Evolutionary conservation across 2,113 vertebrate species (phyloP).

Genomic region (Manacus vitellinus): DNA sequence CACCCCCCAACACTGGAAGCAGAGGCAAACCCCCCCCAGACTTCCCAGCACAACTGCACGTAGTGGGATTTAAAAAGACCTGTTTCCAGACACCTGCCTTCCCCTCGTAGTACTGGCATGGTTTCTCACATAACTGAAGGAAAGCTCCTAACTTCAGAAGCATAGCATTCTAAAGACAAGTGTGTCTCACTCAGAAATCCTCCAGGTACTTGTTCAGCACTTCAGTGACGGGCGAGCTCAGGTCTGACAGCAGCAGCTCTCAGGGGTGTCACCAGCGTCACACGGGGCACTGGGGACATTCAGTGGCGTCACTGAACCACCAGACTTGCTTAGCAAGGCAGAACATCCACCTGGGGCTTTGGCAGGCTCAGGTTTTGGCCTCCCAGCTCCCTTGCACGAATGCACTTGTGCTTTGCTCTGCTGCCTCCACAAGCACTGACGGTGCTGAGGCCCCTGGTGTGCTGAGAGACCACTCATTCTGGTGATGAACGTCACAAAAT

Average conservation of each 20-base stretch:
- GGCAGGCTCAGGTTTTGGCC: neutral
- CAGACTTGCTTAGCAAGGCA: neutral
- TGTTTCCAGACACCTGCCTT: neutral
- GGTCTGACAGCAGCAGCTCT: neutral
- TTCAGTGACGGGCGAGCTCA: neutral
- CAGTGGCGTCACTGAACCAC: neutral
- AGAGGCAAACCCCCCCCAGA: neutral
- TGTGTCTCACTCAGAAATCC: neutral
- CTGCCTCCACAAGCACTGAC: neutral
- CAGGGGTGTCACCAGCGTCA: neutral
- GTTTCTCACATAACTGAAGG: neutral
- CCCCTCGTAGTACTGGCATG: accelerated
- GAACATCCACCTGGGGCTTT: neutral
- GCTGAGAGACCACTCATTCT: neutral
- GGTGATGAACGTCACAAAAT: neutral
- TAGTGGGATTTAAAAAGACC: accelerated
- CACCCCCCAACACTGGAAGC: too few relatives aligned
- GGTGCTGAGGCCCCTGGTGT: neutral
- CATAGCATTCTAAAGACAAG: neutral
- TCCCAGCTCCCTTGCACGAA: neutral
- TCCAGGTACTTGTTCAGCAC: accelerated
- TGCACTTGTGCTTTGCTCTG: neutral
- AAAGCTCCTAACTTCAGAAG: neutral
- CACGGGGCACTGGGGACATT: accelerated
- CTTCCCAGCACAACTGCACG: neutral